phyloP scores from a whole-genome alignment of 2,113 vertebrate genomes.

The Corydoras maculifer region DNA sequence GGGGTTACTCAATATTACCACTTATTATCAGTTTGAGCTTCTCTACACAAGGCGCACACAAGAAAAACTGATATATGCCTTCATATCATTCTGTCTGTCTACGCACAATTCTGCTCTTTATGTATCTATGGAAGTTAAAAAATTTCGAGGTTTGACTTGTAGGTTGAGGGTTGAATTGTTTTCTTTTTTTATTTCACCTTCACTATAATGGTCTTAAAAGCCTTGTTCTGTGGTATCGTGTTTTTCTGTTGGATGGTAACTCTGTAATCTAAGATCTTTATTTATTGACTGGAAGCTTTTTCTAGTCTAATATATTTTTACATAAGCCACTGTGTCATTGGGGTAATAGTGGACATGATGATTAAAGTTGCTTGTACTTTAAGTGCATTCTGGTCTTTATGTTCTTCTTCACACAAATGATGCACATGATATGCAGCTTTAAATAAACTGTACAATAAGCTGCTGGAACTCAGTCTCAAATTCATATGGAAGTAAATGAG shows the following conservation, averaged over 20 bases:
- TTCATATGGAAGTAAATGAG: too few relatives aligned
- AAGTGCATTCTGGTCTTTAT: conserved; percentile 32
- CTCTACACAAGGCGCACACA: conserved; percentile 9
- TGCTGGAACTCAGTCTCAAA: too few relatives aligned
- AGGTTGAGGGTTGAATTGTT: conserved; percentile 19
- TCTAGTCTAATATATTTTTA: conserved; percentile 21
- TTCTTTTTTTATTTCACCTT: conserved; percentile 33
- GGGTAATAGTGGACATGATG: conserved; percentile 22
- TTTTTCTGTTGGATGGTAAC: conserved; percentile 32
- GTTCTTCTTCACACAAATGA: background rate
- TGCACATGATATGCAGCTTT: background rate
- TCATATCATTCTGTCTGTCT: conserved; percentile 37
- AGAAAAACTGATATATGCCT: conserved; percentile 29
- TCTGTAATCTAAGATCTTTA: conserved; percentile 34
- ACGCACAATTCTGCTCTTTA: conserved; percentile 48
- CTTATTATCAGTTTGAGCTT: too few relatives aligned
- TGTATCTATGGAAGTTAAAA: conserved; percentile 34
- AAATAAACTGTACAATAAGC: too few relatives aligned
- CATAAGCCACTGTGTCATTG: conserved; percentile 20
- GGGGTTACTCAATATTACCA: background rate
- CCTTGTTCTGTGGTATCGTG: conserved; percentile 31
- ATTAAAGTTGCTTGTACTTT: conserved; percentile 41
- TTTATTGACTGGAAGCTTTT: conserved; percentile 44
- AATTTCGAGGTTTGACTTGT: conserved; percentile 31
- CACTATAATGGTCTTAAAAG: conserved; percentile 47